phyloP scores from a whole-genome alignment of 2,888 invertebrate species.

The Lordiphosa fenestrarum region DNA sequence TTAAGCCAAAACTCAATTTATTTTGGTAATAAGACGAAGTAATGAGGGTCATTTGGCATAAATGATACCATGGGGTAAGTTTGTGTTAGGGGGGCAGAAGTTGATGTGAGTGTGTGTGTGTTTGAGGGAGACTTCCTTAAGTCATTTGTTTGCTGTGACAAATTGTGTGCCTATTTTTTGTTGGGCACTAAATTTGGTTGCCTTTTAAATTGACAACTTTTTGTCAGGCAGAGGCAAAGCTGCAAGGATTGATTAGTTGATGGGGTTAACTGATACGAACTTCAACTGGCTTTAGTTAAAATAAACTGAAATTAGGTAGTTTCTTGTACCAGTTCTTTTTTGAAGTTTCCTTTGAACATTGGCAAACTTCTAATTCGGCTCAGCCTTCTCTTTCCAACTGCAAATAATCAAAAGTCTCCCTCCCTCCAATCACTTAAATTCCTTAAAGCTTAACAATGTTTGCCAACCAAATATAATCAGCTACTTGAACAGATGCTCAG shows the following conservation, averaged over 20 bases:
- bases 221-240: constrained; percentile 30
- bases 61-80: constrained; percentile 44
- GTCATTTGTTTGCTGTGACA: constrained; percentile 68
- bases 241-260: constrained; percentile 5
- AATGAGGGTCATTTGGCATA: constrained; percentile 76
- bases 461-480: constrained; percentile 65
- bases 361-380: neutral
- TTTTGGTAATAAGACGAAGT: constrained; percentile 71
- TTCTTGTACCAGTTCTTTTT: no score
- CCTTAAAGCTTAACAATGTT: constrained; percentile 32
- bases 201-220: constrained; percentile 49
- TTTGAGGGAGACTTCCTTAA: constrained; percentile 36
- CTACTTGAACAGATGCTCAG: constrained; percentile 69
- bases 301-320: no score
- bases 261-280: constrained; percentile 2
- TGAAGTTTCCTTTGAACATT: neutral
- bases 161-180: constrained; percentile 48
- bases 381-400: constrained; percentile 1
- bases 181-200: constrained; percentile 44
- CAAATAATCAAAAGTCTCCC: constrained; percentile 5
- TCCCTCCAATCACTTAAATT: constrained; percentile 36
- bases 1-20: constrained; percentile 74
- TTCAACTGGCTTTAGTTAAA: neutral
- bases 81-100: constrained; percentile 1
- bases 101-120: constrained; percentile 14